Percentiles rank a stretch among this genome's conserved stretches.
phyloP scores from a whole-genome alignment of 2,888 invertebrate species.

The Strigamia crassipes region DNA sequence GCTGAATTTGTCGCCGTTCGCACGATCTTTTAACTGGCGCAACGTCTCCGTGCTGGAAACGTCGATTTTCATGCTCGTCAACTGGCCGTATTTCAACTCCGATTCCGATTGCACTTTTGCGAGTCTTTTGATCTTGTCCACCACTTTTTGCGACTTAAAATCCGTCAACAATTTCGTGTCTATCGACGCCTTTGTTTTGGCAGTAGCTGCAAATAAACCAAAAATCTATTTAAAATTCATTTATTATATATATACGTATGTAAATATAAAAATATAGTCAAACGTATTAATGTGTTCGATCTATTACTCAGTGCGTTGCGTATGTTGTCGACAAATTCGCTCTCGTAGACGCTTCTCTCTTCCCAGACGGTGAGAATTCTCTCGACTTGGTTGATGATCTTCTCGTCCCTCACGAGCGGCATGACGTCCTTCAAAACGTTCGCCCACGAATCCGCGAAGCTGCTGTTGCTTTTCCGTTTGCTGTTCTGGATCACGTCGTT shows the following conservation, averaged over 20 bases:
- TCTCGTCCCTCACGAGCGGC: slow-evolving; percentile 75
- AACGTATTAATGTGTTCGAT: not conserved
- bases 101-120: slow-evolving; percentile 74
- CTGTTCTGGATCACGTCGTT: slow-evolving; percentile 98
- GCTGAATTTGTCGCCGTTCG: slow-evolving; percentile 83
- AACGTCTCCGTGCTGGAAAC: slow-evolving; percentile 69
- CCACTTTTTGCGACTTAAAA: slow-evolving; percentile 75
- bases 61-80: slow-evolving; percentile 77
- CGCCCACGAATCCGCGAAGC: slow-evolving; percentile 47
- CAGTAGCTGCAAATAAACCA: slow-evolving; percentile 1
- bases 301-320: slow-evolving; percentile 4
- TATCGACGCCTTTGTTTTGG: slow-evolving; percentile 32
- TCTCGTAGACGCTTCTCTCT: slow-evolving; percentile 86
- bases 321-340: slow-evolving; percentile 71
- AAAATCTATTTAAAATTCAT: no score
- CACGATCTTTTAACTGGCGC: slow-evolving; percentile 77
- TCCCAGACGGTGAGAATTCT: slow-evolving; percentile 96
- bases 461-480: slow-evolving; percentile 75
- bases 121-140: slow-evolving; percentile 76
- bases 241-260: no score
- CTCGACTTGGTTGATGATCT: slow-evolving; percentile 81
- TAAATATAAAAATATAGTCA: slow-evolving; percentile 29
- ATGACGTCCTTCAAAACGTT: slow-evolving; percentile 66
- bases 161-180: slow-evolving; percentile 64
- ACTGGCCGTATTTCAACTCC: slow-evolving; percentile 71